phyloP scores from a whole-genome alignment of 2,113 vertebrate species.

The Pogonocichla stellata region DNA sequence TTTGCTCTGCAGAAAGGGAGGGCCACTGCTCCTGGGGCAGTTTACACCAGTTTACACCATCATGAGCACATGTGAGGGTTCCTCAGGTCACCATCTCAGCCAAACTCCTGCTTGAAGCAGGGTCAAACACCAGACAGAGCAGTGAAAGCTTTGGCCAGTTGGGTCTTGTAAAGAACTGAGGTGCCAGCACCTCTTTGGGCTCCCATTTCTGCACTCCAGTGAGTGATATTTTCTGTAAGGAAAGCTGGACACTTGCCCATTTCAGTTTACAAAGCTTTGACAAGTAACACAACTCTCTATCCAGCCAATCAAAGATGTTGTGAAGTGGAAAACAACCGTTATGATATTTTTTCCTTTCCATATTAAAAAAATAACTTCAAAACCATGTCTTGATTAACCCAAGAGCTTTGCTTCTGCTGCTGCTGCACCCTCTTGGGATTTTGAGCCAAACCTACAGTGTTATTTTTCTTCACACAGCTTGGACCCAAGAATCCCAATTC shows the following conservation, averaged over 20 bases:
- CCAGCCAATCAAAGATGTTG: background rate
- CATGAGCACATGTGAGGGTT: background rate
- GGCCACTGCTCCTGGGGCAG: background rate
- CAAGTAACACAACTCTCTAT: accelerated
- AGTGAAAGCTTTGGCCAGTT: background rate
- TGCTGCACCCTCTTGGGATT: background rate
- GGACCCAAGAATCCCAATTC: background rate
- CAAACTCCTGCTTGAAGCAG: background rate
- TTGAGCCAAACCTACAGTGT: background rate
- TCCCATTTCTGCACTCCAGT: background rate
- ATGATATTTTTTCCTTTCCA: background rate
- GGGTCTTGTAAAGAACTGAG: background rate
- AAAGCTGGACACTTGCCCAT: background rate
- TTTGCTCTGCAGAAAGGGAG: background rate
- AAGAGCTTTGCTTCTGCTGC: background rate
- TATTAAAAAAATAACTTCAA: background rate
- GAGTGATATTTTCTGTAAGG: background rate
- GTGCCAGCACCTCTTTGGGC: background rate
- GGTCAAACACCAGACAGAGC: background rate
- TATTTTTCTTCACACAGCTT: constrained; percentile 11
- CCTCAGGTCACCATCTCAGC: background rate
- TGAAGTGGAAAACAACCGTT: background rate
- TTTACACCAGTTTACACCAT: background rate
- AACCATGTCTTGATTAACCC: background rate
- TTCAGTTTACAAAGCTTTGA: background rate